Conservation (phyloP, 2,888 invertebrate species). For the Tanytarsus gracilentus region DNA sequence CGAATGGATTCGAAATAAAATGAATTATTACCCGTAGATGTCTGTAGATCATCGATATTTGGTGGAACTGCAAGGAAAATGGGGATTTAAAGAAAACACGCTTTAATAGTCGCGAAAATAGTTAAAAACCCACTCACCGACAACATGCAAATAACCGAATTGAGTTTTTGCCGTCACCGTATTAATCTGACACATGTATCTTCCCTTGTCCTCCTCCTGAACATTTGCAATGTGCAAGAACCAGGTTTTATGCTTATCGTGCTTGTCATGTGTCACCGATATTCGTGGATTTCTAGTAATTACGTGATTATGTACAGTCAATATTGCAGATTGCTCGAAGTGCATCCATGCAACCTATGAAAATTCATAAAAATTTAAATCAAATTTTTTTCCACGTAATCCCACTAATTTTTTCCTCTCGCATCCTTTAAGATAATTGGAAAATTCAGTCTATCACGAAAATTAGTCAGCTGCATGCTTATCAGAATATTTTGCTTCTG, state of each 20-base stretch:
- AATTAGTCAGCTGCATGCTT: no score
- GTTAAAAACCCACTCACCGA: slow-evolving; percentile 54
- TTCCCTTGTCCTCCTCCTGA: slow-evolving; percentile 81
- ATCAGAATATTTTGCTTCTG: slow-evolving; percentile 23
- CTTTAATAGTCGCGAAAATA: slow-evolving; percentile 25
- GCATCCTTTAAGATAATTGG: not conserved
- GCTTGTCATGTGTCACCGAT: slow-evolving; percentile 82
- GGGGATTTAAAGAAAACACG: slow-evolving; percentile 36
- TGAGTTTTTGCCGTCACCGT: slow-evolving; percentile 87
- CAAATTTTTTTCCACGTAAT: no score
- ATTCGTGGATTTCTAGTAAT: slow-evolving; percentile 87
- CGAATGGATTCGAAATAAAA: not conserved
- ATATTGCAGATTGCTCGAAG: slow-evolving; percentile 85
- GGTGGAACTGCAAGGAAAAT: slow-evolving; percentile 63
- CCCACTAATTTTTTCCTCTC: not conserved
- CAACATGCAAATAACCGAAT: slow-evolving; percentile 84
- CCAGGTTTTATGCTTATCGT: slow-evolving; percentile 77
- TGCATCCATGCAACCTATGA: slow-evolving; percentile 90
- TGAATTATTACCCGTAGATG: slow-evolving; percentile 57
- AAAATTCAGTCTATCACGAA: no score
- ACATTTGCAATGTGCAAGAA: slow-evolving; percentile 86
- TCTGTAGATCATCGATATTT: slow-evolving; percentile 80
- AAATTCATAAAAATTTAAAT: slow-evolving; percentile 25
- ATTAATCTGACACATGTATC: slow-evolving; percentile 92
- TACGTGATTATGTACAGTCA: slow-evolving; percentile 89